Base-by-base conservation (phyloP, 2,113 vertebrate genomes). In the Perca flavescens region DNA sequence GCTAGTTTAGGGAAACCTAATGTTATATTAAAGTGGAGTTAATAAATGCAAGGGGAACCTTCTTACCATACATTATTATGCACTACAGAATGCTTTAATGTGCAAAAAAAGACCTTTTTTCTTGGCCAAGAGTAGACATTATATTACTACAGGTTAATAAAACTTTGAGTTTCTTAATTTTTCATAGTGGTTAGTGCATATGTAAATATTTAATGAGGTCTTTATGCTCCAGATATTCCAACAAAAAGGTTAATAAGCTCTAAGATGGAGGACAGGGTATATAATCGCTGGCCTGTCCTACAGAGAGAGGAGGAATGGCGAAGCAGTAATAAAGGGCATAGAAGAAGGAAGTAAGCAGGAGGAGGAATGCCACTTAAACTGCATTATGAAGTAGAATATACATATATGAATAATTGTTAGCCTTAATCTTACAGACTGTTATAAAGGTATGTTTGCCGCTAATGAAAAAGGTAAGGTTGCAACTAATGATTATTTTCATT, bases 71-170 rank as follows among this genome's bases (percentile, higher is more conserved):
- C 79, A 94, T 95, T 95, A 95, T 79, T 86, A 95, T 94, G 92
- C 93, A 57, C 86, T 74, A 81, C 86, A 87, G 86, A 95, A 93
- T 81, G 88, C 92, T 91, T 93, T 91, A 94, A 94, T 94, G 93
- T 93, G 92, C 93, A 92, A 92, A 94, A 34, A 91, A 82, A 88
- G 68, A 84, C 40, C 16, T 46, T 68, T 90, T 89, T 90, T 89
- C 72, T 87, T 84, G 88, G 85, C 87, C 74, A 86, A 86, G 84
- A 93, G 90, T 93, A 91, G 91, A 94, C 88, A 93, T 94, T 94
- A 94, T 91, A 94, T 94, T 93, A 94, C 92, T 93, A 95, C 92
- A 95, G 94, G 94, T 95, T 95, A 94, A 94, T 94, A 93, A 91
- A 94, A 94, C 89, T 93, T 92, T 92, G 80, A 87, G 78, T 94